These are phyloP conservation scores for Schrankia costaestrigalis DNA, from an alignment of 2,888 invertebrate species.

Conservation along the genomic window DNA sequence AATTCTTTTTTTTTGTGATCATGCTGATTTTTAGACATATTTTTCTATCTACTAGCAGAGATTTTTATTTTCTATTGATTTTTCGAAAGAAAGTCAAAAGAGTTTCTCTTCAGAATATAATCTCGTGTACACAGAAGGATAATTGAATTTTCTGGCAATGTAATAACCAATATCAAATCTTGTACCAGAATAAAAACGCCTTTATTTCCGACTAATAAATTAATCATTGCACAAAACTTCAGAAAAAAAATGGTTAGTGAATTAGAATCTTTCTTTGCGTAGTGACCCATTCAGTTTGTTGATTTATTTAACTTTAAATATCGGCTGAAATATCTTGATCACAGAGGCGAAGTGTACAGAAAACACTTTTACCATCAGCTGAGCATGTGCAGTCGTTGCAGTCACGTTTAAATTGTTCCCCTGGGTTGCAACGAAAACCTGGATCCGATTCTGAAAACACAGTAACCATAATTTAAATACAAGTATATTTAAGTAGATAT, in stretches of 20 bases:
- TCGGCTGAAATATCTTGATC: constrained; percentile 45
- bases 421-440: constrained; percentile 73
- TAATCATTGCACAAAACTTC: not conserved
- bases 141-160: too few relatives aligned
- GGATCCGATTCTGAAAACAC: constrained; percentile 45
- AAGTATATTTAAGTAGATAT: not conserved
- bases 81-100: too few relatives aligned
- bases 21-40: too few relatives aligned
- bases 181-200: too few relatives aligned
- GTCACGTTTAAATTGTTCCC: constrained; percentile 65
- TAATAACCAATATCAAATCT: too few relatives aligned
- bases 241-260: not conserved
- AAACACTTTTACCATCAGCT: constrained; percentile 65
- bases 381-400: constrained; percentile 79
- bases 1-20: too few relatives aligned
- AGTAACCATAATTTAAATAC: not conserved
- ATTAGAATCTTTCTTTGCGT: not conserved
- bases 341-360: constrained; percentile 70
- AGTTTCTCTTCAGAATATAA: too few relatives aligned
- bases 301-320: constrained; percentile 20
- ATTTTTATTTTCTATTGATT: too few relatives aligned
- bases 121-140: too few relatives aligned
- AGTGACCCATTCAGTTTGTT: not conserved
- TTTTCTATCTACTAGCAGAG: too few relatives aligned
- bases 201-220: not conserved